Percentiles rank a stretch among this genome's conserved stretches.
These are phyloP conservation scores for Misgurnus mizolepis DNA, from an alignment of 2,113 vertebrate species.

Conservation along the genomic window DNA sequence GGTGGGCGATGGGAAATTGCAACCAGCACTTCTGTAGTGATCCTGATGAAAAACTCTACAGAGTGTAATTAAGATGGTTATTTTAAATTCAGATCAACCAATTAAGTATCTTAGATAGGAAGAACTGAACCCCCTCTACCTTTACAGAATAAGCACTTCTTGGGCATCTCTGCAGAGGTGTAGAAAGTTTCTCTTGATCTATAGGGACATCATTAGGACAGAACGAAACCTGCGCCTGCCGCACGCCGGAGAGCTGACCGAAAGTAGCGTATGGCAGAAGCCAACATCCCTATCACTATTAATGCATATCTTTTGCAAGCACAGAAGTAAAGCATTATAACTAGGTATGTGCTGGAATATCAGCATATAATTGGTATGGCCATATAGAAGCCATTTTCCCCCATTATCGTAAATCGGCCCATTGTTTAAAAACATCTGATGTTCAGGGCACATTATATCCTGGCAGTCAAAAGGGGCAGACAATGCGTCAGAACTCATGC, in stretches of 20 bases:
- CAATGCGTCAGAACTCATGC: too few relatives aligned
- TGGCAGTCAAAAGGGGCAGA: too few relatives aligned
- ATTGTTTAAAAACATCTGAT: too few relatives aligned
- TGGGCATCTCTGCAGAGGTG: constrained; percentile 6
- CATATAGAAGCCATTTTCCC: too few relatives aligned
- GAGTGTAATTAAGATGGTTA: constrained; percentile 45
- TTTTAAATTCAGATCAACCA: constrained; percentile 45
- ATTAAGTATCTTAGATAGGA: constrained; percentile 40
- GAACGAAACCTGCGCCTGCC: constrained; percentile 36
- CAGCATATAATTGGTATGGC: too few relatives aligned
- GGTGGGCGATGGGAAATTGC: background rate
- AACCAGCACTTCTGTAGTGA: background rate
- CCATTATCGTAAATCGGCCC: too few relatives aligned
- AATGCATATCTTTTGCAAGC: too few relatives aligned
- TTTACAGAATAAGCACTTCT: constrained; percentile 28
- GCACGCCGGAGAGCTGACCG: background rate
- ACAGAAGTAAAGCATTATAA: too few relatives aligned
- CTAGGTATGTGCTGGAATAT: too few relatives aligned
- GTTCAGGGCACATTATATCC: too few relatives aligned
- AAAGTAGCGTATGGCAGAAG: constrained; percentile 4
- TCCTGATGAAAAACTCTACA: constrained; percentile 38
- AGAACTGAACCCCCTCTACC: constrained; percentile 30
- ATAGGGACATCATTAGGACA: constrained; percentile 54
- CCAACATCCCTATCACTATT: background rate
- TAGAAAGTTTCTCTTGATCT: constrained; percentile 46